Evolutionary conservation across 2,888 invertebrate species (phyloP), one percentile per base, ranked within the genome.

Genomic region (Amphimallon solstitiale): DNA sequence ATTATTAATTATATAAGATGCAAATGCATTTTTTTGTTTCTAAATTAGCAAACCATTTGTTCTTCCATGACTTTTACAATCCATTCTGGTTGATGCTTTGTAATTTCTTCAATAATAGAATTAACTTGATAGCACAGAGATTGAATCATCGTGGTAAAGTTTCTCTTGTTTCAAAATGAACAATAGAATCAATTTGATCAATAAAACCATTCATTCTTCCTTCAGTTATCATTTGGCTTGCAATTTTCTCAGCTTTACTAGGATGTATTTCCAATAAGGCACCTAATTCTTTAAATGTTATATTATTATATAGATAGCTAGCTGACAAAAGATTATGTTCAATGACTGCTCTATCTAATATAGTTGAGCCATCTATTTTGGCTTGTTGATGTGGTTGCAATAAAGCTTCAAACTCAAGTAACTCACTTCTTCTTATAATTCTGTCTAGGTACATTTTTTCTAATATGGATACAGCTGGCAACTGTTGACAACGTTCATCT

Each of bases 391-490:
- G 98, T 1, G 93, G 92, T 79, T 94, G 93, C 77, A 99, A 86
- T 54, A 97, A 84, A 0, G 93, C 93, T 79, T 97, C 95, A 81
- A 99, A 98, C 80, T 98, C 97, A 75, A 93, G 90, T 61, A 98
- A 83, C 80, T 99, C 97, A 0, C 92, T 92, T 65, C 95, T 91
- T 37, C 96, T 87, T 72, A 98, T 98, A 72, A 98, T 97, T 70
- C 98, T 89, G 81, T 98, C 98, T 70, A 98, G 85, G 81, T 98
- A 97, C 98, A 99, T 98, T 85, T 99, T 98, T 82, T 98, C 97
- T n/a, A 99, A 85, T 72, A 99, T 97, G 9, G 93, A 92, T 79
- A 95, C 98, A 0, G 96, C 95, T 0, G 97, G 96, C 68, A 99
- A 84, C 76, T 95, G 94, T 78, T 97, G 97, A 76, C 98, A 98